Conservation (phyloP, 2,888 invertebrate genomes). For the Drosophila cognata region DNA sequence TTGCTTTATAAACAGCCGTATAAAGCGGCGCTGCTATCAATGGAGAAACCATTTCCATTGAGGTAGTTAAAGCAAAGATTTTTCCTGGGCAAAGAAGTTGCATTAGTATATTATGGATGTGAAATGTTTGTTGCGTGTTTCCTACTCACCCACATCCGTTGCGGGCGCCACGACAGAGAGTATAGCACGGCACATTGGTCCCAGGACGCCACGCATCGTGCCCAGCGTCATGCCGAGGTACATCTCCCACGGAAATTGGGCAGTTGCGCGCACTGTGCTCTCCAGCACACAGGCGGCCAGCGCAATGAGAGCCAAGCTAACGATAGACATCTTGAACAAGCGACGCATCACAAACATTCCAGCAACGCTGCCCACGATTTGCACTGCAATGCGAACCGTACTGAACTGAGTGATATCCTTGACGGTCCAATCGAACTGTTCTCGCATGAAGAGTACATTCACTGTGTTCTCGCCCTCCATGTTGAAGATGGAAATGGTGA, state of each 20-base stretch:
- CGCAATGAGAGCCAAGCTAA: slow-evolving; percentile 81
- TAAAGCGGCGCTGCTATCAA: slow-evolving; percentile 88
- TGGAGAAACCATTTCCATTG: slow-evolving; percentile 88
- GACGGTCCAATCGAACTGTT: slow-evolving; percentile 83
- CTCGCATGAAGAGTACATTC: slow-evolving; percentile 85
- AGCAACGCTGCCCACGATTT: slow-evolving; percentile 87
- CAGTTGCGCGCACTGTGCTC: slow-evolving; percentile 83
- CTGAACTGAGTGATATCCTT: slow-evolving; percentile 82
- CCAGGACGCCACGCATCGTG: slow-evolving; percentile 81
- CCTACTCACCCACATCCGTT: slow-evolving; percentile 84
- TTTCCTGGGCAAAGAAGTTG: slow-evolving; percentile 84
- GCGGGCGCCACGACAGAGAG: slow-evolving; percentile 83
- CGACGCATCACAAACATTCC: slow-evolving; percentile 87
- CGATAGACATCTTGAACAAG: slow-evolving; percentile 80
- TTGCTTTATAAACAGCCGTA: slow-evolving; percentile 87
- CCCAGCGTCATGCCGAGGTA: slow-evolving; percentile 82
- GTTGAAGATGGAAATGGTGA: slow-evolving; percentile 82
- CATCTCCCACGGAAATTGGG: slow-evolving; percentile 81
- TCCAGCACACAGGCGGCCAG: slow-evolving; percentile 82
- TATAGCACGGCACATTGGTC: slow-evolving; percentile 85
- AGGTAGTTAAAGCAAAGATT: slow-evolving; percentile 89
- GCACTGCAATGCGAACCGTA: slow-evolving; percentile 86
- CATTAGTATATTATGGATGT: neutral
- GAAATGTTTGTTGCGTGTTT: too few relatives aligned
- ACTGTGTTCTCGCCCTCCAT: slow-evolving; percentile 85